Base-by-base conservation (phyloP, 2,888 invertebrate genomes). In the Catocala sponsa region DNA sequence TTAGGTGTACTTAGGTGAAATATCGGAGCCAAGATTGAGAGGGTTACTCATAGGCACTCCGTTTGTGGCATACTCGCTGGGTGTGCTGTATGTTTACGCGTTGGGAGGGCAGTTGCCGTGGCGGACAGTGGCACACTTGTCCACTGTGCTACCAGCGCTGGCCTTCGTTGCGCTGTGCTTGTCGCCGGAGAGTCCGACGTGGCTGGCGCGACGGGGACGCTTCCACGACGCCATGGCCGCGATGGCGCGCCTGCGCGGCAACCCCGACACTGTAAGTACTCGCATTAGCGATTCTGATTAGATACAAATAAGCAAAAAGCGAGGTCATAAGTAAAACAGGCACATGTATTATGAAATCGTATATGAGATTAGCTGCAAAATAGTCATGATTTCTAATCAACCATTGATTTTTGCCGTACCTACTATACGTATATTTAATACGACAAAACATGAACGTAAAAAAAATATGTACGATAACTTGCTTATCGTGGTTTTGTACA, bases 1-100 rank as follows among this genome's bases (percentile, higher is more conserved):
- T 60, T 86, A 97, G 97, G 96, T 97, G 4, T 95, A 97, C 71
- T 95, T 97, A 66, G 97, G 97, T 5, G 97, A 97, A 91, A 96
- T 96, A 66, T 96, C 97, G 2, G 97, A 97, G 74, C 96, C 97
- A 25, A 95, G 96, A 76, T 85, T 97, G 13, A 94, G 97, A 62
- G 97, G 97, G 4, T 65, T 95, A 53, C 92, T 97, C 9, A 96
- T 96, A 35, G 97, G 97, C n/a, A 95, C 96, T 0, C 96, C 97
- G 0, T 96, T 97, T 79, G 96, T 97, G 32, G 96, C 97, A 13
- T 97, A 97, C 78, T 96, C 97, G 0, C 87, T 96, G 42, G 97
- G 97, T 32, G 97, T 97, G 49, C 91, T 97, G 0, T 89, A 97
- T 59, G 96, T 97, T 38, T 97, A 97, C 78, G 95, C 95, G 0